These are phyloP conservation scores for Mus spretus DNA, from an alignment of 2,797 vertebrate genomes.

Conservation along the genomic window DNA sequence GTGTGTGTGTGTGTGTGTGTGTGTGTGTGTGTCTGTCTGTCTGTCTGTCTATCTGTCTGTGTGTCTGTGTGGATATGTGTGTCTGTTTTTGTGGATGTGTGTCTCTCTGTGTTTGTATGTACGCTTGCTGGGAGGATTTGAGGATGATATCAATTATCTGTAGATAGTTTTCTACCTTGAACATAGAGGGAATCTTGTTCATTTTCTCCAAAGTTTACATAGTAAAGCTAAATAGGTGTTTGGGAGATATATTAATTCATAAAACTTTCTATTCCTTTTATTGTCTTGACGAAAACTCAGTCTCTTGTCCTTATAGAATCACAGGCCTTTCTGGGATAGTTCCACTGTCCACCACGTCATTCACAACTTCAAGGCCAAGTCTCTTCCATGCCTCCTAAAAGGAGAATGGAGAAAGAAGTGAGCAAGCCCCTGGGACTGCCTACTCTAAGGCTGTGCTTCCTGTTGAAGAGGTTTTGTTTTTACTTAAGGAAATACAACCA, in stretches of 20 bases:
- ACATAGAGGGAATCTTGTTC: not conserved
- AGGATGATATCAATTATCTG: not conserved
- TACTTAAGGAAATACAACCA: constrained; percentile 77
- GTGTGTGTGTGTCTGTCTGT: not conserved
- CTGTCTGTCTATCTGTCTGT: not conserved
- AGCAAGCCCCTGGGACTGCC: constrained; percentile 8
- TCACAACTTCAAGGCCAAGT: not conserved
- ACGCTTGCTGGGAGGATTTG: not conserved
- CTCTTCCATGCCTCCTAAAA: not conserved
- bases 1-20: not conserved
- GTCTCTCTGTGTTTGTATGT: not conserved
- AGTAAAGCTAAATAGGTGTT: constrained; percentile 8
- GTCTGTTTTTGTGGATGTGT: not conserved
- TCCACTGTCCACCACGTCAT: not conserved
- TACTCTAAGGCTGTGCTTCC: constrained; percentile 59
- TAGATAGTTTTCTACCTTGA: not conserved
- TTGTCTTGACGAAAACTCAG: not conserved
- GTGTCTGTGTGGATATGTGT: not conserved
- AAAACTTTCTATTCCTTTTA: constrained; percentile 21
- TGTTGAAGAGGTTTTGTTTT: constrained; percentile 76
- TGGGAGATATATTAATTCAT: not conserved
- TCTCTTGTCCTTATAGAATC: constrained; percentile 6
- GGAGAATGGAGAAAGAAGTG: no score
- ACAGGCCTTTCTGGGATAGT: constrained; percentile 1
- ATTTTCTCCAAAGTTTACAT: constrained; percentile 14